Conservation (phyloP, 2,888 invertebrate species). For the Allygus modestus region DNA sequence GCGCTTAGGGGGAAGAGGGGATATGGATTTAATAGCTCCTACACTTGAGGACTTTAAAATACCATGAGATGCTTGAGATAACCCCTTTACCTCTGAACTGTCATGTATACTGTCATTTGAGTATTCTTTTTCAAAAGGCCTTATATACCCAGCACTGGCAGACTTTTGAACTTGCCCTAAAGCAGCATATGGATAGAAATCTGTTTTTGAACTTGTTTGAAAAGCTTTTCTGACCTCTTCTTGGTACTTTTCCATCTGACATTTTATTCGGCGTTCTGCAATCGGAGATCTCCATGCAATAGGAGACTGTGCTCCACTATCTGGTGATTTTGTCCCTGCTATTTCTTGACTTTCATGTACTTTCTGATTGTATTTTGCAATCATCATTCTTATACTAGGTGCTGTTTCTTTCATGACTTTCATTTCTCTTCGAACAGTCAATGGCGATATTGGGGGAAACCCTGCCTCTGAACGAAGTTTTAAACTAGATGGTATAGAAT, state of each 20-base stretch:
- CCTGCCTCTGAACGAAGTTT: slow-evolving; percentile 64
- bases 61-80: slow-evolving; percentile 62
- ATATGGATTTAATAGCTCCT: slow-evolving; percentile 70
- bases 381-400: slow-evolving; percentile 84
- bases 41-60: slow-evolving; percentile 74
- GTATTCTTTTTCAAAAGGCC: slow-evolving; percentile 60
- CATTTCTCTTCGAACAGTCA: slow-evolving; percentile 61
- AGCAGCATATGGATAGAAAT: slow-evolving; percentile 68
- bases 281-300: slow-evolving; percentile 81
- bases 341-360: slow-evolving; percentile 62
- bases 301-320: slow-evolving; percentile 82
- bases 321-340: slow-evolving; percentile 70
- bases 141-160: slow-evolving; percentile 77
- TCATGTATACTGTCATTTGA: slow-evolving; percentile 59
- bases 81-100: slow-evolving; percentile 31
- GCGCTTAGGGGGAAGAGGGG: slow-evolving; percentile 52
- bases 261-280: slow-evolving; percentile 79
- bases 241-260: slow-evolving; percentile 74
- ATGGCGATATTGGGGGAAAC: slow-evolving; percentile 78
- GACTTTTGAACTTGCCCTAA: slow-evolving; percentile 82
- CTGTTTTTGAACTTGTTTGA: slow-evolving; percentile 54
- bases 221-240: slow-evolving; percentile 63
- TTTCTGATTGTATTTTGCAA: slow-evolving; percentile 80
- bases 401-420: slow-evolving; percentile 62
- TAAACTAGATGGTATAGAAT: slow-evolving; percentile 52